Conservation (phyloP, 2,797 vertebrate species). For the Chiroxiphia lanceolata region DNA sequence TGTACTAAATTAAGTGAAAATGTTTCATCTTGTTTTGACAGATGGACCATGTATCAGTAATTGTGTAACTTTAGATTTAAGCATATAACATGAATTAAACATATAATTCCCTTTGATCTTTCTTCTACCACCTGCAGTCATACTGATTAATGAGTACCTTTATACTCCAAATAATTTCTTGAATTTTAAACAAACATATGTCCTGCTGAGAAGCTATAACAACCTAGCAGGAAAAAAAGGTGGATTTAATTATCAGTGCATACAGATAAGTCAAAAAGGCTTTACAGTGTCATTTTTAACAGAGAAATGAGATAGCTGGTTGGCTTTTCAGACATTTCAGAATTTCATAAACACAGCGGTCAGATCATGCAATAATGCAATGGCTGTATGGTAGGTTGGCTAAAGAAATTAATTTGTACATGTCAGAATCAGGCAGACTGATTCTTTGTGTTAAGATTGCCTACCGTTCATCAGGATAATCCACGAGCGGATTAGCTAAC, state of each 20-base stretch:
- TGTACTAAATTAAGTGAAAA: conserved; percentile 36
- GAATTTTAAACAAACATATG: conserved; percentile 19
- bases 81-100: neutral
- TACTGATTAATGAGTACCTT: conserved; percentile 4
- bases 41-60: neutral
- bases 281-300: neutral
- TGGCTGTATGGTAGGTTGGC: neutral
- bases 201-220: neutral
- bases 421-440: neutral
- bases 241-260: neutral
- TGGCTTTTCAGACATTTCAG: neutral
- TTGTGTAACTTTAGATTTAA: neutral
- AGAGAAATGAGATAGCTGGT: neutral
- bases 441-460: neutral
- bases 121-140: neutral
- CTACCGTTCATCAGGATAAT: conserved; percentile 10
- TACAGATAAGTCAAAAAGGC: neutral
- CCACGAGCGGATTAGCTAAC: conserved; percentile 13
- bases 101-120: neutral
- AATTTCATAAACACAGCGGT: neutral
- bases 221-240: neutral
- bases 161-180: neutral
- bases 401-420: neutral
- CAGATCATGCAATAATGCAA: neutral
- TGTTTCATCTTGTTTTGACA: neutral